Base-by-base conservation (phyloP, 2,888 invertebrate species). In the Catocala nupta region DNA sequence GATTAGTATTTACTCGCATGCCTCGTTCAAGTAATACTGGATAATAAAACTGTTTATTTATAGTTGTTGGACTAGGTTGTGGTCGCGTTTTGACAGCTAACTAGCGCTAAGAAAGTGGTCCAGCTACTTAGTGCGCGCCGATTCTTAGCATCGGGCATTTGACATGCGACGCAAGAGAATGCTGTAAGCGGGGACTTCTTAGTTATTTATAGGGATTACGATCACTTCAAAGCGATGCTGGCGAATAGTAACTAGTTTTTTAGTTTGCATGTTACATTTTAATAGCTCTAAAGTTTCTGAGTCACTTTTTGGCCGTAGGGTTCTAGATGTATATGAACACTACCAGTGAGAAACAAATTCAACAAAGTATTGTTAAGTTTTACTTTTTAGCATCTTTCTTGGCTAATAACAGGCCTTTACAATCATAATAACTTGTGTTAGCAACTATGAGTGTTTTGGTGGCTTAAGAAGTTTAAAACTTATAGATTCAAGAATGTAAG, bases 1-100 rank as follows among this genome's bases (percentile, higher is more conserved):
- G 84, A 85, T 86, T 82, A 85, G 81, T 85, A 82, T 85, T 83
- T 80, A 80, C 82, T 81, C 70, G 82, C 74, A 78, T 78, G 80
- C 74, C 71, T 75, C 75, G 75, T 73, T 81, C 80, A 80, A 75
- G 84, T 86, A 83, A 82, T 81, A 81, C 84, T 81, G 75, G 83
- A 81, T 82, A 83, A 81, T 81, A 80, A 81, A 83, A 81, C 76
- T 65, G 71, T 75, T 73, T 81, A 80, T 83, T 81, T 81, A 83
- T 81, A 81, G 73, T 68, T 72, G 77, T 75, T 73, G 67, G 68
- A 74, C 71, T 77, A 68, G 75, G 75, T 70, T 75, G 74, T 65
- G 74, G 66, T 74, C 75, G 67, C 56, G 54, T 72, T 79, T 80
- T 77, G 80, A 77, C 72, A 77, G 67, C 73, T 13, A 25, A 12